Evolutionary conservation across 37 sponge, comb jelly and placozoan genomes (phyloP).

Genomic region (Eunapius fragilis): DNA sequence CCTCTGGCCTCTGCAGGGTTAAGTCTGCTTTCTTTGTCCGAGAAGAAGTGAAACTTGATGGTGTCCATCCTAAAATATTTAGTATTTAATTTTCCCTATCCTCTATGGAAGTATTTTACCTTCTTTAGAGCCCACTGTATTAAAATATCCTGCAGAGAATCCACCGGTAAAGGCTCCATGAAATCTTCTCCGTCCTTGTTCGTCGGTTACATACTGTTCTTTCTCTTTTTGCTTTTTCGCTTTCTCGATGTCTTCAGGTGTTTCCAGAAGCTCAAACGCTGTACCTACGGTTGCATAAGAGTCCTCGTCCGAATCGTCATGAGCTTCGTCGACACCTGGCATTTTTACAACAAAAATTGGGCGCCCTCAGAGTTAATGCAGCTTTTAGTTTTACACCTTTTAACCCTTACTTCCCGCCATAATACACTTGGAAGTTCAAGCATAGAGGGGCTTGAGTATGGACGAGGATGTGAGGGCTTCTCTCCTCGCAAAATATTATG

Average conservation of each 20-base stretch:
- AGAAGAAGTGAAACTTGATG: conserved; percentile 82
- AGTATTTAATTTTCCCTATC: no score
- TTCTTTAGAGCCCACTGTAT: conserved; percentile 95
- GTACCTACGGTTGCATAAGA: conserved; percentile 78
- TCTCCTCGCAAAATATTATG: conserved; percentile 22
- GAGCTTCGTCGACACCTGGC: neutral
- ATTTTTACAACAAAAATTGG: neutral
- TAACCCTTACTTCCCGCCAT: no score
- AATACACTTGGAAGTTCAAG: neutral
- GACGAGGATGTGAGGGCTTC: conserved; percentile 27
- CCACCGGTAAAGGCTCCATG: conserved; percentile 99
- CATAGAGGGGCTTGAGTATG: neutral
- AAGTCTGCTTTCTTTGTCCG: conserved; percentile 41
- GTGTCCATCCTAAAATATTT: conserved; percentile 81
- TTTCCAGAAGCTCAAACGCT: conserved; percentile 78
- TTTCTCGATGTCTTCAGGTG: conserved; percentile 61
- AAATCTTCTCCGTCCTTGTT: conserved; percentile 86
- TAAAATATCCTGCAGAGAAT: conserved; percentile 97
- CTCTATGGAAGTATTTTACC: conserved; percentile 32
- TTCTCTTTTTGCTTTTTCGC: conserved; percentile 55
- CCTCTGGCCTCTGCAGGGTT: conserved; percentile 72
- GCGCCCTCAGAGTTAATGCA: neutral
- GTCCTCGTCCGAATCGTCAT: conserved; percentile 61
- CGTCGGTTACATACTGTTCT: conserved; percentile 77
- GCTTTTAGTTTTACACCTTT: neutral